Evolutionary conservation across 1,140 invertebrate species (phyloP), one percentile per base, ranked within the genome.

Genomic region (Vanessa tameamea): DNA sequence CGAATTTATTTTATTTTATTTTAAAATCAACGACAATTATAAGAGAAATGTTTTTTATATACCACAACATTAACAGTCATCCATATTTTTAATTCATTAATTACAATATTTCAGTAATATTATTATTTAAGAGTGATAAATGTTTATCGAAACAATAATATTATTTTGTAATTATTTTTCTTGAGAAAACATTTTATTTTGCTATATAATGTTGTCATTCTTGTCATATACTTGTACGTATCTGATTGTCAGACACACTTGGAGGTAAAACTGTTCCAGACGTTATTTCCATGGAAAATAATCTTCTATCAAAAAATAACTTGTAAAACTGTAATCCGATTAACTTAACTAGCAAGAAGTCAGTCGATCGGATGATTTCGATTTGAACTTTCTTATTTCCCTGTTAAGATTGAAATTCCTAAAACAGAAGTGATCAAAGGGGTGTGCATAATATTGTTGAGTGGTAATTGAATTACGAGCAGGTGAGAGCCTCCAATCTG

Each of bases 361-460:
- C 47, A 43, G 13, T 11, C 64, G 64, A 48, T 9, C 0, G 7
- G 0, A 9, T 12, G 23, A 12, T 59, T 59, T 59, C 3, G 15
- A 26, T 59, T 31, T 59, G 12, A 59, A 59, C 55, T 26, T 26
- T 59, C 31, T 26, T 12, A 7, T 9, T 12, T 31, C 1, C 0
- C 7, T 3, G 6, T 59, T 59, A 65, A 37, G 16, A 48, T 53
- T 66, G 20, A 31, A 13, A 8, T 66, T 66, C 13, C 23, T 26
- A 2, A 11, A 51, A 11, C 43, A 15, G 16, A 51, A 57, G 50
- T 13, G 48, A 53, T 63, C 57, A 53, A 64, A 43, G 31, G 31
- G 63, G 69, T 64, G 69, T 67, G 64, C 64, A 73, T 67, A 69
- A 69, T 69, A 73, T 59, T 61, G 71, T 50, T 51, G 71, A 73